A percentile compares a stretch with the other conserved stretches of the same genome.
Evolutionary conservation across 2,113 vertebrate species (phyloP).

Genomic region (Perccottus glenii): DNA sequence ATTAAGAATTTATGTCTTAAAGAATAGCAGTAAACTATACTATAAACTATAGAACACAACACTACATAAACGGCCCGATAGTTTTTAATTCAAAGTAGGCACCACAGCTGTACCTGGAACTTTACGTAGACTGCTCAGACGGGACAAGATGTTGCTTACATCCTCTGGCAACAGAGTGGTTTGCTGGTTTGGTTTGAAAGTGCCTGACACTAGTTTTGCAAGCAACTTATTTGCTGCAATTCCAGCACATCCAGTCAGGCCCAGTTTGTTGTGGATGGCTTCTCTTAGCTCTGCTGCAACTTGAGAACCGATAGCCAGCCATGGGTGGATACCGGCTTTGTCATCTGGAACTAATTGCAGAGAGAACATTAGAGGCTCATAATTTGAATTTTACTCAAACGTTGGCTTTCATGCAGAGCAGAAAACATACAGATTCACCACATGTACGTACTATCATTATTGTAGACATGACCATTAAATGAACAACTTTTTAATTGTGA

Average conservation of each 20-base stretch:
- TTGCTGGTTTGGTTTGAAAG: slow-evolving; percentile 92
- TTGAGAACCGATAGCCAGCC: slow-evolving; percentile 83
- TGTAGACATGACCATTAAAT: slow-evolving; percentile 85
- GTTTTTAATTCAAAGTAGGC: background rate
- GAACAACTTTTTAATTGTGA: slow-evolving; percentile 36
- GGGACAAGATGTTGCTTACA: slow-evolving; percentile 72
- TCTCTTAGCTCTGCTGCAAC: slow-evolving; percentile 85
- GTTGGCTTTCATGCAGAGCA: background rate
- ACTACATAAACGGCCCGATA: background rate
- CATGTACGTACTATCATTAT: slow-evolving; percentile 74
- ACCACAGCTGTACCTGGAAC: slow-evolving; percentile 80
- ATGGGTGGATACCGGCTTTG: slow-evolving; percentile 59
- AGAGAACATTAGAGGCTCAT: background rate
- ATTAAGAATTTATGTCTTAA: too few relatives aligned
- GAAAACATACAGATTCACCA: slow-evolving; percentile 21
- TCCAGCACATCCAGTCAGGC: slow-evolving; percentile 88
- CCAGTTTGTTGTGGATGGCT: slow-evolving; percentile 74
- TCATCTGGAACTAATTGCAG: slow-evolving; percentile 70
- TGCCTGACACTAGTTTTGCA: slow-evolving; percentile 87
- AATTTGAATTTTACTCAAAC: background rate
- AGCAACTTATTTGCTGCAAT: slow-evolving; percentile 87
- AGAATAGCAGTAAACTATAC: too few relatives aligned
- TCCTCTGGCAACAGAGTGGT: slow-evolving; percentile 86
- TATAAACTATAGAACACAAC: too few relatives aligned
- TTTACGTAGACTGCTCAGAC: slow-evolving; percentile 76